Evolutionary conservation across 37 sponge, comb jelly and placozoan species (phyloP).

Genomic region (Agelas oroides): DNA sequence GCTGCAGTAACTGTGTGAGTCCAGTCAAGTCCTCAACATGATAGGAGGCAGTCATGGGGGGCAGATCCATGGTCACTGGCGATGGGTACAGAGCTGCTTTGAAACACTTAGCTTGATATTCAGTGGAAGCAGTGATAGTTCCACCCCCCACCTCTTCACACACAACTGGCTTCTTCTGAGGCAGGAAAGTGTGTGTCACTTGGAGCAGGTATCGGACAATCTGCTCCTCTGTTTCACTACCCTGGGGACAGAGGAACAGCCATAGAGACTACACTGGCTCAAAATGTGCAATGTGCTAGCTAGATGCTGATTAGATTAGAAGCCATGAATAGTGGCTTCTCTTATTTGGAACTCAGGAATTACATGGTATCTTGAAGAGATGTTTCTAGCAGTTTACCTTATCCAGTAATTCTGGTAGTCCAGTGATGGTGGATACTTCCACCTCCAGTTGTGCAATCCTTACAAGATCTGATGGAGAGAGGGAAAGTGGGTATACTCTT

Average conservation of each 20-base stretch:
- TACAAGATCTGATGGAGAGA: background rate
- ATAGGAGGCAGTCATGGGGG: background rate
- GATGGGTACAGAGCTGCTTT: background rate
- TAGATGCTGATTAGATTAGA: too few relatives aligned
- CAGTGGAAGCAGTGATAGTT: too few relatives aligned
- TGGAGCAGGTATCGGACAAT: background rate
- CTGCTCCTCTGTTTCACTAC: slow-evolving; percentile 1
- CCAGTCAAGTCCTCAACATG: background rate
- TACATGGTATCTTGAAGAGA: too few relatives aligned
- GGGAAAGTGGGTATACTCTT: too few relatives aligned
- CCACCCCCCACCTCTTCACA: too few relatives aligned
- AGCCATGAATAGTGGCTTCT: too few relatives aligned
- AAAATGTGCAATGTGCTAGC: background rate
- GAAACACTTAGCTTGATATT: background rate
- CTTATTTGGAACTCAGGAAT: too few relatives aligned
- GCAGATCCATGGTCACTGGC: background rate
- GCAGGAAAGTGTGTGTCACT: background rate
- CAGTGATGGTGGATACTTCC: background rate
- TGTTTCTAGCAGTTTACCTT: too few relatives aligned
- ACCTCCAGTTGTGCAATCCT: background rate
- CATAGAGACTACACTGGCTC: background rate
- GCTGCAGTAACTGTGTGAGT: background rate
- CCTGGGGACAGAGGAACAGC: background rate
- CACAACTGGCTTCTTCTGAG: background rate
- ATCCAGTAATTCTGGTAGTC: background rate